Evolutionary conservation across 1,140 invertebrate species (phyloP).

Genomic region (Cotesia glomerata): DNA sequence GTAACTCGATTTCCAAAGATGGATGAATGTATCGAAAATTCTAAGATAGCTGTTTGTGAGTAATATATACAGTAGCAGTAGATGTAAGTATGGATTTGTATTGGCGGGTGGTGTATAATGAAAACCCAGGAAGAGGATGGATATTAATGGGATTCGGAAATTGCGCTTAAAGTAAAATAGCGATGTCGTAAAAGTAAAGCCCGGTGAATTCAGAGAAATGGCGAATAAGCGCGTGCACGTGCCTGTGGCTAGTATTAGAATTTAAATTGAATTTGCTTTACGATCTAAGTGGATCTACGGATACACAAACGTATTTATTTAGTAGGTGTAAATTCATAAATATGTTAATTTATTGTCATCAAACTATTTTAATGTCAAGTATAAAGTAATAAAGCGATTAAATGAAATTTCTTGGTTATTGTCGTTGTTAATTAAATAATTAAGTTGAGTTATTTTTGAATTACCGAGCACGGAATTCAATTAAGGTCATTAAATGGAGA

Average conservation of each 20-base stretch:
- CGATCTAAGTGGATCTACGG: conserved; percentile 26
- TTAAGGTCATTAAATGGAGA: not conserved
- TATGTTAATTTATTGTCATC: not conserved
- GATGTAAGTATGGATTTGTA: too few species aligned
- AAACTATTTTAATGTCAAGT: not conserved
- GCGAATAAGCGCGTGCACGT: conserved; percentile 12
- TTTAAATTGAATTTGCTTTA: conserved; percentile 38
- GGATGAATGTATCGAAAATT: not conserved
- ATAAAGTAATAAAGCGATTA: too few species aligned
- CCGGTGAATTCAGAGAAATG: not conserved
- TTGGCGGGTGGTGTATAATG: conserved; percentile 16
- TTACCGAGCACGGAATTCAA: not conserved
- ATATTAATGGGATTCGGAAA: conserved; percentile 37
- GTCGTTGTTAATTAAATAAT: not conserved
- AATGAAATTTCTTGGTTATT: not conserved
- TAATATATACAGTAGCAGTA: too few species aligned
- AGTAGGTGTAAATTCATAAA: too few species aligned
- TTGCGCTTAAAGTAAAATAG: conserved; percentile 34
- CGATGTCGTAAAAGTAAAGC: conserved; percentile 32
- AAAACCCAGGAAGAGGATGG: conserved; percentile 27
- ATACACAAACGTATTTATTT: not conserved
- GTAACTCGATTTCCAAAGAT: not conserved
- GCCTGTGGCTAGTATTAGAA: conserved; percentile 26
- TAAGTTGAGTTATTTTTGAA: not conserved
- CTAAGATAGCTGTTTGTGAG: not conserved